Conservation (phyloP, 2,888 invertebrate species). For the Lucinisca nassula region DNA sequence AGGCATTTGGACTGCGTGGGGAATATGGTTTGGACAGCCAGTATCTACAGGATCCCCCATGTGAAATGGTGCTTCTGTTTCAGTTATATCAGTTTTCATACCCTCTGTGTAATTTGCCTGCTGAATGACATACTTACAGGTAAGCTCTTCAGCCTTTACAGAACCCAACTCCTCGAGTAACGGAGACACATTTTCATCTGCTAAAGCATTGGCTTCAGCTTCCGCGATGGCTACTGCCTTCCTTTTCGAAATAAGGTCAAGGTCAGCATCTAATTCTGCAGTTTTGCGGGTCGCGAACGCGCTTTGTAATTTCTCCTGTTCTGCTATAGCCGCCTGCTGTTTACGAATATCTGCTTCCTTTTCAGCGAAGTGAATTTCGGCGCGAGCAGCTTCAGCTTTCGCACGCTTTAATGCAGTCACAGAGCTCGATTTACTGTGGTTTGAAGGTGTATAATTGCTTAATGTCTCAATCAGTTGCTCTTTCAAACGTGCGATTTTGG, state of each 20-base stretch:
- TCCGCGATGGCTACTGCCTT: constrained; percentile 18
- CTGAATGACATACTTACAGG: not conserved
- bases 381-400: constrained; percentile 18
- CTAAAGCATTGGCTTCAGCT: constrained; percentile 20
- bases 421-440: too few relatives aligned
- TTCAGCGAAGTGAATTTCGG: constrained; percentile 16
- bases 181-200: not conserved
- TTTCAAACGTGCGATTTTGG: too few relatives aligned
- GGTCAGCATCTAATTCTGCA: constrained; percentile 27
- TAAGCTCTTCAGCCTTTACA: not conserved
- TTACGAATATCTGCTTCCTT: constrained; percentile 24
- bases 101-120: not conserved
- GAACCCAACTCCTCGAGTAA: not conserved
- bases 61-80: not conserved
- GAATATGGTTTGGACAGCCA: not conserved
- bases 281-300: not conserved
- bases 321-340: constrained; percentile 9
- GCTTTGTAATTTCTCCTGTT: not conserved
- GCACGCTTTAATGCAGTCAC: not conserved
- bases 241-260: constrained; percentile 18
- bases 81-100: not conserved
- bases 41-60: not conserved
- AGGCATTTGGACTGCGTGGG: not conserved
- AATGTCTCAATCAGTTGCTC: too few relatives aligned
- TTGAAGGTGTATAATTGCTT: too few relatives aligned